Base-by-base conservation (phyloP, 2,888 invertebrate species). In the Eutolmus rufibarbis region DNA sequence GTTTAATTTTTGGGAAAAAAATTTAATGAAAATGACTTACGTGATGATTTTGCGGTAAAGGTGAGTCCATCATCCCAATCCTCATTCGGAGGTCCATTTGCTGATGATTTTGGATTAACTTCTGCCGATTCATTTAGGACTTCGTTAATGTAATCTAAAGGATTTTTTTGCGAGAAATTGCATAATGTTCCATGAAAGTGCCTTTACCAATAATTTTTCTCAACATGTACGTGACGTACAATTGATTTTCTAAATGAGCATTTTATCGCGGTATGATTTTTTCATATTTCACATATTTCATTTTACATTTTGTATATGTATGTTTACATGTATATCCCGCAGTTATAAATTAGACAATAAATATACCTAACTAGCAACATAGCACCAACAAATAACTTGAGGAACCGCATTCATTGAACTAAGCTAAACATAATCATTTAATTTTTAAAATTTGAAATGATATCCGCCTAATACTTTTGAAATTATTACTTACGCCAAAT, bases 51-150 rank as follows among this genome's bases (percentile, higher is more conserved):
- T 89, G 97, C 97, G 90, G 97, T 97, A 92, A 98, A 98, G 89
- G 96, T 97, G 90, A 97, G 97, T 91, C 97, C 97, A 93, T 96
- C 96, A 92, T 97, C 97, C 95, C 95, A 95, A 91, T 97, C 97
- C 89, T 95, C 95, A 89, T 93, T 93, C 14, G 37, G 19, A 89
- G 89, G 89, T 85, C 91, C 91, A 37, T 93, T 94, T 4, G 94
- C 94, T 88, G 91, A 91, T 89, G 91, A 91, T 87, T 91, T 86
- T 87, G 89, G 90, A 88, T 92, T 93, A 89, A 92, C 93, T 89
- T 93, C 93, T 90, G 94, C 94, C 89, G 94, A 93, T 92, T 95
- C 95, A 92, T 96, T 96, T 88, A 97, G 94, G 89, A 96, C 96
- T 92, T 97, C 97, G 91, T 96, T 96, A 93, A 97, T 96, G 94